phyloP scores from a whole-genome alignment of 2,113 vertebrate species.

The Catharus minimus region DNA sequence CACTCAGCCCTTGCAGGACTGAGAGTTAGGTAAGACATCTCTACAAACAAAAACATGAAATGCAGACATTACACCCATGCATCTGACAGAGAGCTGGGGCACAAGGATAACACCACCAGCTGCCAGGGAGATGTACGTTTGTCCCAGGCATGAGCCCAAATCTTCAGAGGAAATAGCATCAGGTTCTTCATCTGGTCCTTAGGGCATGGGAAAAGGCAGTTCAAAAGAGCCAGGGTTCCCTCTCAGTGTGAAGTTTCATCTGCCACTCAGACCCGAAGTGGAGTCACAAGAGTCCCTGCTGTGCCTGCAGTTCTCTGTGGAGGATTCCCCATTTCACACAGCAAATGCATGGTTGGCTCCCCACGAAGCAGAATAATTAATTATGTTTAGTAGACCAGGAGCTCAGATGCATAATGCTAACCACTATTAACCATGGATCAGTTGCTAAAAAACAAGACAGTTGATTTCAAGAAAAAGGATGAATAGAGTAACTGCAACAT shows the following conservation, averaged over 20 bases:
- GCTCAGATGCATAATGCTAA: constrained; percentile 26
- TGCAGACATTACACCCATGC: no score
- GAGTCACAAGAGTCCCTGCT: not conserved
- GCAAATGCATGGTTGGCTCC: not conserved
- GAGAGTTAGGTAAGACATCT: not conserved
- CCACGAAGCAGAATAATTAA: constrained; percentile 18
- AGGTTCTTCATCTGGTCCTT: not conserved
- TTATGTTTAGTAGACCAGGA: constrained; percentile 35
- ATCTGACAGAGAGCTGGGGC: not conserved
- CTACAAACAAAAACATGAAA: not conserved
- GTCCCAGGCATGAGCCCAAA: not conserved
- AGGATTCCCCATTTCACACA: constrained; percentile 14
- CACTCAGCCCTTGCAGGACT: not conserved
- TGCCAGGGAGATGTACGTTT: not conserved
- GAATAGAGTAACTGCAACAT: constrained; percentile 50
- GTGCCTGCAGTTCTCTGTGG: not conserved
- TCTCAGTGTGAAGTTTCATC: not conserved
- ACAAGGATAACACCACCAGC: no score
- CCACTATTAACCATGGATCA: constrained; percentile 31
- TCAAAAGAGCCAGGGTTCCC: not conserved
- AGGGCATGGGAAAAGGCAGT: not conserved
- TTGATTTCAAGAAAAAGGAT: constrained; percentile 51
- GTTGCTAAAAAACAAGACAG: constrained; percentile 48
- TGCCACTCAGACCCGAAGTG: not conserved
- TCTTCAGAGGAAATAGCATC: not conserved